Percentiles rank a stretch among this genome's conserved stretches.
Conservation (phyloP, 1,140 invertebrate species). For the Leptinotarsa lineolata region DNA sequence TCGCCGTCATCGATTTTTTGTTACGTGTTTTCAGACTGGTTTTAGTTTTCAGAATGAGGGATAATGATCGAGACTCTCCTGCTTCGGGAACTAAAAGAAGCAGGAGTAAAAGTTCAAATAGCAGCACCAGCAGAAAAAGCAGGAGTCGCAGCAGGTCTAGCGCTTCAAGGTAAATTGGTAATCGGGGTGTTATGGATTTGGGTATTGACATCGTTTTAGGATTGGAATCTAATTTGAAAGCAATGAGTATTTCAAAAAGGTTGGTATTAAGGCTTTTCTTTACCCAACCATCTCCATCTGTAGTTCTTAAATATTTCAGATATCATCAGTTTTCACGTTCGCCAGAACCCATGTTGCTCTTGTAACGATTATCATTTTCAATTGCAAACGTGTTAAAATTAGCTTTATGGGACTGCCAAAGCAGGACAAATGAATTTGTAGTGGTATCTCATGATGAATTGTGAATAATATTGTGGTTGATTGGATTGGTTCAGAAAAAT, state of each 20-base stretch:
- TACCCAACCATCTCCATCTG: background rate
- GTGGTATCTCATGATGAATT: background rate
- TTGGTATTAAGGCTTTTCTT: background rate
- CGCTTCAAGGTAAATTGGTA: constrained; percentile 20
- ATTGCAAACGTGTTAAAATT: background rate
- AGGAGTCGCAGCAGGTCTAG: constrained; percentile 19
- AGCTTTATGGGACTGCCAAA: background rate
- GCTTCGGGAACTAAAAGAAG: constrained; percentile 14
- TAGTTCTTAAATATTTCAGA: background rate
- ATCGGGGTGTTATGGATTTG: background rate
- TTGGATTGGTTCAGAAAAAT: background rate
- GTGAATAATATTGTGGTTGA: background rate
- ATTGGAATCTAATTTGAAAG: background rate
- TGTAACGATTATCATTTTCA: background rate
- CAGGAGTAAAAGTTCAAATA: constrained; percentile 23
- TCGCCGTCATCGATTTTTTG: too few species aligned
- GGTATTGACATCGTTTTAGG: background rate
- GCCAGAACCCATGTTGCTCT: background rate
- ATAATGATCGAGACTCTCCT: constrained; percentile 12
- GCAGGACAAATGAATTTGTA: background rate
- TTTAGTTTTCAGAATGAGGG: constrained; percentile 1
- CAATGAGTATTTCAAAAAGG: background rate
- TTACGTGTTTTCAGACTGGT: background rate
- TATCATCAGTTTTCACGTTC: background rate
- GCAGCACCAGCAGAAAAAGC: constrained; percentile 18